These are phyloP conservation scores for Promerops cafer DNA, from an alignment of 2,113 vertebrate species.

Conservation along the genomic window DNA sequence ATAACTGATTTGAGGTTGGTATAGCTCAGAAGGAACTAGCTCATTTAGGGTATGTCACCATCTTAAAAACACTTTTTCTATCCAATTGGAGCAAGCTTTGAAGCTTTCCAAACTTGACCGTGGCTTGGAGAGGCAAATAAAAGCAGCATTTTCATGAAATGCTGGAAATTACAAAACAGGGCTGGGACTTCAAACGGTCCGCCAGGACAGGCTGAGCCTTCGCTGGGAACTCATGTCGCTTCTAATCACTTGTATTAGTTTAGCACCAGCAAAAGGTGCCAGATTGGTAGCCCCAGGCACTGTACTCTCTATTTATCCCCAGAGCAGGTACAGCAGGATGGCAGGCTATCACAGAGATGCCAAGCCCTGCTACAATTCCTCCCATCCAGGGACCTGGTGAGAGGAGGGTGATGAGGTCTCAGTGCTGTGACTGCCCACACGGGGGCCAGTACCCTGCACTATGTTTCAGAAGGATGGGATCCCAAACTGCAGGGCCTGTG, in stretches of 20 bases:
- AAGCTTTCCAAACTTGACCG: neutral
- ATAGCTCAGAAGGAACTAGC: neutral
- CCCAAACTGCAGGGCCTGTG: neutral
- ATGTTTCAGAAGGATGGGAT: neutral
- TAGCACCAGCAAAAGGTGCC: neutral
- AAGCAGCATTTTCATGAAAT: constrained; percentile 18
- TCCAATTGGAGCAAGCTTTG: neutral
- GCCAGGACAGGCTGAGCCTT: neutral
- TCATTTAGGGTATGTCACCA: neutral
- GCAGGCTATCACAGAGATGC: neutral
- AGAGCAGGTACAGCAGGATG: neutral
- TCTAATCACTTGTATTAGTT: neutral
- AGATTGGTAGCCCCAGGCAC: neutral
- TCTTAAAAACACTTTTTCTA: constrained; percentile 8
- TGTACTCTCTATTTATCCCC: neutral
- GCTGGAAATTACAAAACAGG: constrained; percentile 19
- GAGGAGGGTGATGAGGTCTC: neutral
- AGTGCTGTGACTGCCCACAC: neutral
- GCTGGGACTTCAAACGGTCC: neutral
- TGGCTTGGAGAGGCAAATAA: neutral
- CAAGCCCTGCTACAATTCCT: neutral
- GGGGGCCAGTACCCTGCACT: neutral
- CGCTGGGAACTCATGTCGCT: neutral
- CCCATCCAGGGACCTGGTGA: neutral
- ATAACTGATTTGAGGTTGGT: constrained; percentile 18